Evolutionary conservation across 1,140 invertebrate genomes (phyloP).

Genomic region (Zaprionus vittiger): DNA sequence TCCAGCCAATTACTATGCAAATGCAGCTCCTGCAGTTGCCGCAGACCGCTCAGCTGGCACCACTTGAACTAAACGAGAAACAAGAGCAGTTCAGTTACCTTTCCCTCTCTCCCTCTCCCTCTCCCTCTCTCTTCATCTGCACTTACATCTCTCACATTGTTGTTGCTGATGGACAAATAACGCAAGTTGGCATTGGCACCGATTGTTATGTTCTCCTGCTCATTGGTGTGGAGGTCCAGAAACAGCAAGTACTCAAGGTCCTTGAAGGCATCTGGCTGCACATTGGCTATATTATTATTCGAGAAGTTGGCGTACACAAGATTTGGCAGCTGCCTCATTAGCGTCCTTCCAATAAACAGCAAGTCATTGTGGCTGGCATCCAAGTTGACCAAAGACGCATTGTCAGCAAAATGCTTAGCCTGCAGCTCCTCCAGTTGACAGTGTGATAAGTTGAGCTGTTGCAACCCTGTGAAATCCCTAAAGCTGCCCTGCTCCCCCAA

Average conservation of each 20-base stretch:
- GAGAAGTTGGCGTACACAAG: slow-evolving; percentile 74
- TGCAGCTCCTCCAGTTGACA: slow-evolving; percentile 53
- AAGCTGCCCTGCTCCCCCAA: slow-evolving; percentile 45
- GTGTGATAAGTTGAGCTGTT: slow-evolving; percentile 60
- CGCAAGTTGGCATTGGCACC: slow-evolving; percentile 50
- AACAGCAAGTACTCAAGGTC: slow-evolving; percentile 35
- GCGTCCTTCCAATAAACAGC: slow-evolving; percentile 20
- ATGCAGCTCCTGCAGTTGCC: slow-evolving; percentile 52
- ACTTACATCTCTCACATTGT: slow-evolving; percentile 68
- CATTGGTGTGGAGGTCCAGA: slow-evolving; percentile 67
- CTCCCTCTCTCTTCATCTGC: neutral
- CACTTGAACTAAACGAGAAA: slow-evolving; percentile 49
- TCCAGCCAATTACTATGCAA: slow-evolving; percentile 67
- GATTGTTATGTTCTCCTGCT: slow-evolving; percentile 60
- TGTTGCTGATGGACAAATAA: slow-evolving; percentile 64
- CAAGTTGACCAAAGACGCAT: slow-evolving; percentile 40
- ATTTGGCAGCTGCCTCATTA: slow-evolving; percentile 42
- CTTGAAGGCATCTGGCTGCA: slow-evolving; percentile 56
- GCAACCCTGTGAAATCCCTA: slow-evolving; percentile 40
- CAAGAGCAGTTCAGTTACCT: neutral
- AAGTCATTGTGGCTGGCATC: slow-evolving; percentile 71
- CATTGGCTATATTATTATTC: slow-evolving; percentile 55
- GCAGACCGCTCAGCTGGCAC: slow-evolving; percentile 51
- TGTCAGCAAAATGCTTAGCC: slow-evolving; percentile 41
- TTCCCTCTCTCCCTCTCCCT: neutral